Percentiles rank a stretch among this genome's conserved stretches.
These are phyloP conservation scores for Pantelozetes paolii DNA, from an alignment of 2,888 invertebrate genomes.

Conservation along the genomic window DNA sequence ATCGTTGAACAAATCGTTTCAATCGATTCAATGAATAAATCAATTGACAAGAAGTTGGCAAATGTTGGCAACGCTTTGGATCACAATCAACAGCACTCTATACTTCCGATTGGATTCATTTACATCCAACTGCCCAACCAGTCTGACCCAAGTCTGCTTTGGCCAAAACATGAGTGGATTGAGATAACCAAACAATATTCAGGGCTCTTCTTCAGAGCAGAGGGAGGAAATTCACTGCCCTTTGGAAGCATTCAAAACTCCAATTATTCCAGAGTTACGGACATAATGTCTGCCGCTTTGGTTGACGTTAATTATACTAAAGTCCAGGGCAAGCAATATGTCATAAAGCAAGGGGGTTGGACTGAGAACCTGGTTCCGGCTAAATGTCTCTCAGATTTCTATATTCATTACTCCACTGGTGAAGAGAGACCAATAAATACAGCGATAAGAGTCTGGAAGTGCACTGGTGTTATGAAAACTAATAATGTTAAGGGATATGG, in stretches of 20 bases:
- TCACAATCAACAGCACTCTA: neutral
- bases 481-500: no score
- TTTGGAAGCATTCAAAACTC: conserved; percentile 1
- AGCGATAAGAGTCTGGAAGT: neutral
- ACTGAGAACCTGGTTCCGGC: neutral
- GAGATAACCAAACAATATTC: conserved; percentile 6
- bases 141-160: neutral
- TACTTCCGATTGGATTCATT: conserved; percentile 1
- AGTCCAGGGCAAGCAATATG: neutral
- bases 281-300: neutral
- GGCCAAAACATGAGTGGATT: conserved; percentile 6
- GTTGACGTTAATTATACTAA: neutral
- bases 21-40: neutral
- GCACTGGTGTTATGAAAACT: no score
- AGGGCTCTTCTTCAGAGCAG: conserved; percentile 15
- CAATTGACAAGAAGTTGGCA: no score
- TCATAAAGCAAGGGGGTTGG: neutral
- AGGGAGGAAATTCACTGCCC: neutral
- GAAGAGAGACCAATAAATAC: neutral
- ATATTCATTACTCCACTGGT: neutral
- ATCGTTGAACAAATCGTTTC: neutral
- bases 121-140: conserved; percentile 27
- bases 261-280: neutral
- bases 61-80: neutral
- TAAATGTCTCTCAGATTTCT: neutral